Evolutionary conservation across 2,888 invertebrate genomes (phyloP), one percentile per base, ranked within the genome.

Genomic region (Dynastes grantii): DNA sequence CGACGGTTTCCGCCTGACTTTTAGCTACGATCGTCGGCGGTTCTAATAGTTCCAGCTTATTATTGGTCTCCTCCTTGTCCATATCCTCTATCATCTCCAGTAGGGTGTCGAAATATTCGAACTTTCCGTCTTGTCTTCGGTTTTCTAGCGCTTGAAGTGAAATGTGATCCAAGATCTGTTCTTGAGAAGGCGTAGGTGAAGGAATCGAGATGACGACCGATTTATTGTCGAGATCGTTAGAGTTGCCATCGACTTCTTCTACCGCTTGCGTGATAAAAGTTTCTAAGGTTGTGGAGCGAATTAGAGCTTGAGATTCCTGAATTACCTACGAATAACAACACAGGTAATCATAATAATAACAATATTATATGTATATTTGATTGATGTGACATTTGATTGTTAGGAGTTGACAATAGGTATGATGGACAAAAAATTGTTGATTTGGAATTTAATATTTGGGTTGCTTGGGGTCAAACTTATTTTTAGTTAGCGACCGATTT

Each of bases 81-180:
- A 77, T 93, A 81, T 93, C 93, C 83, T 94, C 93, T 63, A 94
- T 89, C 90, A 94, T 93, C 85, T 93, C 92, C 13, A 94, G 87
- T 88, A 94, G 93, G 9, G 61, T 45, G 84, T 94, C 94, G 70
- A 93, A 92, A 0, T 92, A 91, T 84, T 94, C 93, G 16, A 92
- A 92, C 81, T 89, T 91, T n/a, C 90, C 90, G 84, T 91, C 92
- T 6, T 90, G 88, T 22, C 91, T 86, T 81, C 91, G 90, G 81
- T 87, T 87, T 81, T 89, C 90, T 79, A 92, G 89, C 73, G 92
- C 92, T 84, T 92, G 91, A 88, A 92, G 89, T 0, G 92, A 92
- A 27, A 92, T 92, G 82, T 92, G 92, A 84, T 92, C 92, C 13
- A 93, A 85, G 87, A 92, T 92, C 81, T 92, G 90, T 84, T 92